These are phyloP conservation scores for Pongo pygmaeus DNA, from an alignment of 2,113 vertebrate species.

Conservation along the genomic window DNA sequence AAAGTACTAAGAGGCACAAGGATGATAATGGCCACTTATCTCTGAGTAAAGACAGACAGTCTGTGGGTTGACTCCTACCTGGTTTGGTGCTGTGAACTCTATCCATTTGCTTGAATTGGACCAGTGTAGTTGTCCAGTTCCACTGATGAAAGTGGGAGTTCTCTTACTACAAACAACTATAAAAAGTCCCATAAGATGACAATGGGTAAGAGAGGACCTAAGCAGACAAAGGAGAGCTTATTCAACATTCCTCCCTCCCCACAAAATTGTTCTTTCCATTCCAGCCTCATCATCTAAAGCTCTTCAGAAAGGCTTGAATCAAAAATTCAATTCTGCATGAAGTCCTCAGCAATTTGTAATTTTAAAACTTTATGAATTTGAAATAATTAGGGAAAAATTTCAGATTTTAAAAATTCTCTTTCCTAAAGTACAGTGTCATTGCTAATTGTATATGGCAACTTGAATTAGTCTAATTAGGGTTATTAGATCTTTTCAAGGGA, in stretches of 20 bases:
- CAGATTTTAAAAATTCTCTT: background rate
- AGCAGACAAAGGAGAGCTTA: background rate
- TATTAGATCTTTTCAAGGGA: background rate
- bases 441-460: background rate
- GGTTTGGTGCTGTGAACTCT: background rate
- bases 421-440: background rate
- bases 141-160: background rate
- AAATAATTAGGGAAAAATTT: slow-evolving; percentile 2
- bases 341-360: background rate
- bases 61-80: background rate
- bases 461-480: background rate
- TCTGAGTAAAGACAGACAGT: background rate
- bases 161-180: background rate
- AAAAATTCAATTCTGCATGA: background rate
- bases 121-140: background rate
- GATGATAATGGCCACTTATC: background rate
- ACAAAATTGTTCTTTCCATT: background rate
- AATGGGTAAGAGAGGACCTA: background rate
- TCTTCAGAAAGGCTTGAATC: background rate
- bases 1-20: background rate
- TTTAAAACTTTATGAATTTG: background rate
- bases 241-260: background rate
- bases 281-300: background rate
- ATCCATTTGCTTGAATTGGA: background rate
- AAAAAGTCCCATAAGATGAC: background rate